Conservation (phyloP, 2,113 vertebrate species). For the Alligator sinensis region DNA sequence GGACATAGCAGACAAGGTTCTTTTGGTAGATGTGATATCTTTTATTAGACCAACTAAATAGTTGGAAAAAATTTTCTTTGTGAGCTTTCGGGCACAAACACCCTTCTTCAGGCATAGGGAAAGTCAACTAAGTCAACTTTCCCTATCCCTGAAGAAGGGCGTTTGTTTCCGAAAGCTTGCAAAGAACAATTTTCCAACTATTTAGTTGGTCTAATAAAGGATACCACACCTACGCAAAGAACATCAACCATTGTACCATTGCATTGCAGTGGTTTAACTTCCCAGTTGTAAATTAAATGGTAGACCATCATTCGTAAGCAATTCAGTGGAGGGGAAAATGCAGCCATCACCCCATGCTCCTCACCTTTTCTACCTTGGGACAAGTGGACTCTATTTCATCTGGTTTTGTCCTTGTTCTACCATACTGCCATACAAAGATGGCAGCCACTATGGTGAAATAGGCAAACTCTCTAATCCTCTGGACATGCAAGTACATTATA, state of each 20-base stretch:
- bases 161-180: no score
- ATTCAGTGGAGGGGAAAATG: background rate
- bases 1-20: no score
- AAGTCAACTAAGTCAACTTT: no score
- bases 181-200: no score
- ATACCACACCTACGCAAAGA: no score
- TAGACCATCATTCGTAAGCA: background rate
- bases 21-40: no score
- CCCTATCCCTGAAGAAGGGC: no score
- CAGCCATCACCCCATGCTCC: background rate
- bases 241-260: background rate
- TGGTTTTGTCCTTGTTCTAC: background rate
- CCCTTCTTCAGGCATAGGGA: no score
- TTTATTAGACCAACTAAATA: no score
- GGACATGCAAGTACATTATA: background rate
- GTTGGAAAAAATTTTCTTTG: no score
- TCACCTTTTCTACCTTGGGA: accelerated
- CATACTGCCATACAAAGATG: accelerated
- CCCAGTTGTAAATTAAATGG: background rate
- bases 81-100: no score
- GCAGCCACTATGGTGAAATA: background rate
- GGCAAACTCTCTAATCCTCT: background rate
- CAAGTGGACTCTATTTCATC: accelerated
- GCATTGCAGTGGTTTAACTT: background rate
- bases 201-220: no score